Percentiles rank a stretch among this genome's conserved stretches.
Conservation (phyloP, 2,113 vertebrate species). For the Zosterops borbonicus region DNA sequence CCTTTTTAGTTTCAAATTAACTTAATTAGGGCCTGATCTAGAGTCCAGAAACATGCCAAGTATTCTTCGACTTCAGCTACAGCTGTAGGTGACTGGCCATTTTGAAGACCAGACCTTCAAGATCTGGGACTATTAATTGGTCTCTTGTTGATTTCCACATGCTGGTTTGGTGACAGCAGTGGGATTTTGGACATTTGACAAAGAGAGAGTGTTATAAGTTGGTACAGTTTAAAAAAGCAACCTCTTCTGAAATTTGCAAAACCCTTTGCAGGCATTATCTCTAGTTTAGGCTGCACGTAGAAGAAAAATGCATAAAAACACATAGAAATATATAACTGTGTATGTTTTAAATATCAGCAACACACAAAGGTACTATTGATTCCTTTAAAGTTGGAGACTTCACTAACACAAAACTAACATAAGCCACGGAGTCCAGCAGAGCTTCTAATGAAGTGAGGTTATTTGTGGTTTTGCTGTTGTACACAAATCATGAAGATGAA, state of each 20-base stretch:
- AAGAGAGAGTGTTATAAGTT: neutral
- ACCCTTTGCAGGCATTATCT: neutral
- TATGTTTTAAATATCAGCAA: neutral
- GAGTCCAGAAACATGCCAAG: neutral
- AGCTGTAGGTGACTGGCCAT: neutral
- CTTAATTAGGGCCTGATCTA: neutral
- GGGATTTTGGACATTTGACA: conserved; percentile 4
- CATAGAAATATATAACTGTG: neutral
- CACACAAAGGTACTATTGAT: neutral
- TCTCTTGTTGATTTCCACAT: neutral
- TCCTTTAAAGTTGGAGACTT: neutral
- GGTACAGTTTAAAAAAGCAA: neutral
- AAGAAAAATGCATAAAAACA: neutral
- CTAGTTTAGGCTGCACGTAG: neutral
- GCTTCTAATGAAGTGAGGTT: neutral
- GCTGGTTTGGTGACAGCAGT: neutral
- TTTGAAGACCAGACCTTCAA: neutral
- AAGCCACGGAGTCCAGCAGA: neutral
- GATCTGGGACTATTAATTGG: neutral
- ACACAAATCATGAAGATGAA: neutral
- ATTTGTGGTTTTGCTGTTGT: neutral
- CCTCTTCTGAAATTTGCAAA: neutral
- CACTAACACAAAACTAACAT: neutral
- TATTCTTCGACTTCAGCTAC: neutral
- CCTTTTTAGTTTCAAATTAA: conserved; percentile 1